Conservation (phyloP, 2,113 vertebrate genomes). For the Ptyas mucosa region DNA sequence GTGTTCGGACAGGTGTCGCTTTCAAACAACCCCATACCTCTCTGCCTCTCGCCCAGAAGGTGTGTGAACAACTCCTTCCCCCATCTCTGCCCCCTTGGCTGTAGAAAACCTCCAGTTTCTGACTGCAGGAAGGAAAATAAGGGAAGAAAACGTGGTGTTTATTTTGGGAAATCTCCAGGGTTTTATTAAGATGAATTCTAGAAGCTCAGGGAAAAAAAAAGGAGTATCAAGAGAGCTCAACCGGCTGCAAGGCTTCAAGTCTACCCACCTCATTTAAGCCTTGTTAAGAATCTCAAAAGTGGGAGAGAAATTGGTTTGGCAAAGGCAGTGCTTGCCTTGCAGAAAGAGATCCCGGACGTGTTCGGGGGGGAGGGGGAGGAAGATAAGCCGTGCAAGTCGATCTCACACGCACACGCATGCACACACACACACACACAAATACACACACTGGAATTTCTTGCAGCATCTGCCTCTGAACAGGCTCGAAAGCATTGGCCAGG, state of each 20-base stretch:
- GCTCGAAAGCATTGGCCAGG: no score
- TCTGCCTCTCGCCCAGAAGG: background rate
- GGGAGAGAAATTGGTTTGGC: background rate
- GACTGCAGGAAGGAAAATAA: background rate
- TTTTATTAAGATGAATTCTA: conserved; percentile 24
- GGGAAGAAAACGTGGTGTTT: background rate
- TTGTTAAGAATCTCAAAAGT: conserved; percentile 7
- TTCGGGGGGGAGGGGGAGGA: background rate
- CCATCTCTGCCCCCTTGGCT: background rate
- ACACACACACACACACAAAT: no score
- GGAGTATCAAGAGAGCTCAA: conserved; percentile 1
- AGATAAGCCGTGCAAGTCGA: background rate
- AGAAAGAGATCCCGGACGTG: background rate
- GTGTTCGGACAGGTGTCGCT: background rate
- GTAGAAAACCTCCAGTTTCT: background rate
- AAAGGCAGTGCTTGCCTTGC: background rate
- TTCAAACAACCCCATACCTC: background rate
- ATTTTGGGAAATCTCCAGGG: conserved; percentile 18
- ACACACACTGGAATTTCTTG: no score
- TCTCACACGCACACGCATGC: background rate
- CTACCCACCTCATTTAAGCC: background rate
- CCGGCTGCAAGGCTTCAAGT: background rate
- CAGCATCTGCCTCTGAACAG: background rate
- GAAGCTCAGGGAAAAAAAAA: background rate
- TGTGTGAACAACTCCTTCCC: background rate